Conservation (phyloP, 2,888 invertebrate genomes). For the Drosophila siamana region DNA sequence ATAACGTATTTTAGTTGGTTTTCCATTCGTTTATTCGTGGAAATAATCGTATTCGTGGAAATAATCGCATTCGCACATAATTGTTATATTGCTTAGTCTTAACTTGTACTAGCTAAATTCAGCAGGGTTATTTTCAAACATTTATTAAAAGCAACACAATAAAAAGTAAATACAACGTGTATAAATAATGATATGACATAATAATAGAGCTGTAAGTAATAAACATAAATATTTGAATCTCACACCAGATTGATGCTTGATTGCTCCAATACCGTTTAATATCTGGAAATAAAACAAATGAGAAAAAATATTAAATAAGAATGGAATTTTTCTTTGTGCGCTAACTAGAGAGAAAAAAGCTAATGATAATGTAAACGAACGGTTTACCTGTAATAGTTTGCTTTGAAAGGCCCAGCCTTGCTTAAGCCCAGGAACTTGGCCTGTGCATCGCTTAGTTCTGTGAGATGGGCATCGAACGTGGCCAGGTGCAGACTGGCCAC, state of each 20-base stretch:
- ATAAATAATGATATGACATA: background rate
- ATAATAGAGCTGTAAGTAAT: conserved; percentile 6
- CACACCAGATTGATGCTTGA: conserved; percentile 9
- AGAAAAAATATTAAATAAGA: too few relatives aligned
- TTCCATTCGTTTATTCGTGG: too few relatives aligned
- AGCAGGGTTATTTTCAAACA: background rate
- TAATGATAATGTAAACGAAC: too few relatives aligned
- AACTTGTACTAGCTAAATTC: too few relatives aligned
- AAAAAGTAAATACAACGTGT: background rate
- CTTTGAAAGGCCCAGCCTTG: conserved; percentile 98
- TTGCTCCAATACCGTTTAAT: conserved; percentile 55
- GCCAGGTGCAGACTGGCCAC: conserved; percentile 97
- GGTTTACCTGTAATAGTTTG: conserved; percentile 95
- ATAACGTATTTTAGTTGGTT: too few relatives aligned
- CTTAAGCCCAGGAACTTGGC: conserved; percentile 98
- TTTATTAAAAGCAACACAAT: conserved; percentile 2
- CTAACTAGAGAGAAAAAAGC: too few relatives aligned
- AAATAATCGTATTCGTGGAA: too few relatives aligned
- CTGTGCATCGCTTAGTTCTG: conserved; percentile 97
- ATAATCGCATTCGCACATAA: too few relatives aligned
- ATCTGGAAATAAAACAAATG: conserved; percentile 47
- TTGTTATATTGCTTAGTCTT: too few relatives aligned
- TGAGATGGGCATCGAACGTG: conserved; percentile 97
- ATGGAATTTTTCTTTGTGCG: too few relatives aligned
- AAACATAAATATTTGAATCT: conserved; percentile 25